Conservation (phyloP, 2,797 vertebrate species). For the Phalloptychus januarius region DNA sequence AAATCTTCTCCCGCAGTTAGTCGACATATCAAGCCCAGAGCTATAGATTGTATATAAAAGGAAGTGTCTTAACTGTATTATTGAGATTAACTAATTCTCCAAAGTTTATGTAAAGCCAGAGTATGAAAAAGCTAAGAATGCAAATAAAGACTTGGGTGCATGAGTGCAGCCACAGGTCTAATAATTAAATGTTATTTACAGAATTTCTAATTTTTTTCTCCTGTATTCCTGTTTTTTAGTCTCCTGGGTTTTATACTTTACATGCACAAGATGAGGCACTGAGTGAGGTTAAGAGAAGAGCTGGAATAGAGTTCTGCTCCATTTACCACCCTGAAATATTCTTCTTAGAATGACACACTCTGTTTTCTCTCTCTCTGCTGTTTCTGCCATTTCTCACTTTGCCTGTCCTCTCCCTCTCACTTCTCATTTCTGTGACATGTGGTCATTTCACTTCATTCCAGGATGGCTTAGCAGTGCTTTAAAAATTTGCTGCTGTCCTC, state of each 20-base stretch:
- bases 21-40: not conserved
- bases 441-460: constrained; percentile 76
- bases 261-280: constrained; percentile 76
- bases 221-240: constrained; percentile 60
- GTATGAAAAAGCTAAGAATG: not conserved
- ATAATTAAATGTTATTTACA: constrained; percentile 47
- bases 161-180: constrained; percentile 45
- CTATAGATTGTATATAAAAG: not conserved
- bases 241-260: constrained; percentile 74
- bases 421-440: constrained; percentile 70
- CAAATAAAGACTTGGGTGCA: not conserved
- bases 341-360: constrained; percentile 74
- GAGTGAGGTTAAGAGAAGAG: constrained; percentile 77
- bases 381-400: constrained; percentile 52
- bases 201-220: constrained; percentile 53
- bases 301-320: constrained; percentile 81
- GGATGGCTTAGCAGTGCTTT: constrained; percentile 68
- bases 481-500: constrained; percentile 68
- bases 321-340: constrained; percentile 81
- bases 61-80: not conserved
- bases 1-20: not conserved
- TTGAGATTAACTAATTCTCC: not conserved
- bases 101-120: not conserved
- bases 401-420: constrained; percentile 55
- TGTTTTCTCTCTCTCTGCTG: constrained; percentile 66